Percentiles rank a stretch among this genome's conserved stretches.
Conservation (phyloP, 2,888 invertebrate species). For the Petrolisthes cinctipes region DNA sequence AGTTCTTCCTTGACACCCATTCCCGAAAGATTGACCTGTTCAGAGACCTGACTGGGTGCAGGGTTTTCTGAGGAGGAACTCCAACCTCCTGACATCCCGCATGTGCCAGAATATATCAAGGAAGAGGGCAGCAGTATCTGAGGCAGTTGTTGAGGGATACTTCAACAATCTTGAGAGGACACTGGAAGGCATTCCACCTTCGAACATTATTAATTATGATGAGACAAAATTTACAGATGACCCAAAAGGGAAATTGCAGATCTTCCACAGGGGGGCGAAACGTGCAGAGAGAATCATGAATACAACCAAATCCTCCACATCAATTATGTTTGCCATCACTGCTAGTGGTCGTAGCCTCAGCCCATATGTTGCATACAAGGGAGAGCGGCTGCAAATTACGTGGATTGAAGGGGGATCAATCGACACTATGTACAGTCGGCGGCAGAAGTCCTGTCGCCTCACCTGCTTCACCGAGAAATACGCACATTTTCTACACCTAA, state of each 20-base stretch:
- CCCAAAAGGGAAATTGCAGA: neutral
- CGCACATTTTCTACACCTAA: too few species aligned
- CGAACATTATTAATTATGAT: slow-evolving; percentile 4
- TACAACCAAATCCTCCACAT: slow-evolving; percentile 10
- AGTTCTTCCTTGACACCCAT: neutral
- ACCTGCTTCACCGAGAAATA: too few species aligned
- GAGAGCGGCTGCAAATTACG: slow-evolving; percentile 69
- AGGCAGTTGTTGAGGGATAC: neutral
- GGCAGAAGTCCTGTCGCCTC: too few species aligned
- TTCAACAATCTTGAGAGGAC: neutral
- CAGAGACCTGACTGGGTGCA: too few species aligned
- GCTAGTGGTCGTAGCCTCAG: slow-evolving; percentile 69
- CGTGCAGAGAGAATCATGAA: neutral
- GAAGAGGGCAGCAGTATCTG: neutral
- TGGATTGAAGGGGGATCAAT: too few species aligned
- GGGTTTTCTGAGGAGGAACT: neutral
- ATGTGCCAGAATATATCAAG: neutral
- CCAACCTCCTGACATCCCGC: neutral
- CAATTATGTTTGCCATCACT: slow-evolving; percentile 69
- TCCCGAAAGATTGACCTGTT: neutral
- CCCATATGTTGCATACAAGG: slow-evolving; percentile 70
- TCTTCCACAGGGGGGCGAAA: neutral
- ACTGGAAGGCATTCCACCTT: neutral
- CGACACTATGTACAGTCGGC: too few species aligned
- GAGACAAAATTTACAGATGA: slow-evolving; percentile 9